These are phyloP conservation scores for Metopia argyrocephala DNA, from an alignment of 2,888 invertebrate genomes.

Conservation along the genomic window DNA sequence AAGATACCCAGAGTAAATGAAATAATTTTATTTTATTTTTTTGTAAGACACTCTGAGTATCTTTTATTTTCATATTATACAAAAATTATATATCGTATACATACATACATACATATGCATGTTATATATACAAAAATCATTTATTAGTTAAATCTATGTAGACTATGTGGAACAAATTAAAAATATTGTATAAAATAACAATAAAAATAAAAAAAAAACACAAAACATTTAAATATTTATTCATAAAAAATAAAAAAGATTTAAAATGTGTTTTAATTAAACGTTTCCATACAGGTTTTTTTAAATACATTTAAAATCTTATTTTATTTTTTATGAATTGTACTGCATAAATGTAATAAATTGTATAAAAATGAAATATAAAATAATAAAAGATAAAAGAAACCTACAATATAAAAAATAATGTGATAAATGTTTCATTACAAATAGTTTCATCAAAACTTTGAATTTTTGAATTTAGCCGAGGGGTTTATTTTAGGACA, in stretches of 20 bases:
- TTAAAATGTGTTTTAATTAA: no score
- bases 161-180: constrained; percentile 61
- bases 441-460: no score
- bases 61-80: constrained; percentile 13
- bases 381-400: constrained; percentile 50
- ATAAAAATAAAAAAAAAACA: constrained; percentile 42
- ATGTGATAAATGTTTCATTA: constrained; percentile 14
- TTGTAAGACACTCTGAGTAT: background rate
- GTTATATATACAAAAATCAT: constrained; percentile 22
- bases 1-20: no score
- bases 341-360: constrained; percentile 40
- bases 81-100: constrained; percentile 8
- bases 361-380: constrained; percentile 44
- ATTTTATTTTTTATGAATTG: no score
- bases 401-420: constrained; percentile 56
- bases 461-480: no score
- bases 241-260: constrained; percentile 40
- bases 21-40: no score
- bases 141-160: constrained; percentile 60
- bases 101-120: constrained; percentile 15
- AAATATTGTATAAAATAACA: constrained; percentile 53
- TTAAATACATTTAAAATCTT: no score
- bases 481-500: no score
- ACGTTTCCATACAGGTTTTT: no score
- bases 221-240: no score